Base-by-base conservation (phyloP, 2,888 invertebrate genomes). In the Drosophila acutilabella region DNA sequence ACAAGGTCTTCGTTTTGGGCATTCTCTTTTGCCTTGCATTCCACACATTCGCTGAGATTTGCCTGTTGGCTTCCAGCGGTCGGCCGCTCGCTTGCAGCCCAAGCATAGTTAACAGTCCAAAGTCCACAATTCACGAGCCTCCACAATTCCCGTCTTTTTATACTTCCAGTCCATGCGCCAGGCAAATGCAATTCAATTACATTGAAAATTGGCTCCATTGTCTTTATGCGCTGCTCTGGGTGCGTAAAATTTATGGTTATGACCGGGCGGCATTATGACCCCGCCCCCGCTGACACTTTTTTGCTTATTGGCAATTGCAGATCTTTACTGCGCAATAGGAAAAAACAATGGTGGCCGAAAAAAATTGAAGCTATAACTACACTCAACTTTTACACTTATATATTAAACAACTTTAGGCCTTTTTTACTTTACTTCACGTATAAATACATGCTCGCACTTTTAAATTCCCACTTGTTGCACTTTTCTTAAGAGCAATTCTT, bases 241-340 rank as follows among this genome's bases (percentile, higher is more conserved):
- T 85, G 85, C 85, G 85, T 85, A 80, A 80, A 87, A 87, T 84
- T 87, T 85, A 85, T 85, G 71, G 87, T 86, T 84, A 86, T 84
- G 86, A 77, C 64, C 62, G 57, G 20, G 23, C 62, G 71, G 69
- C 75, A 65, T 71, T 82, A 67, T 86, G 83, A 83, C 83, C 86
- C 81, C 83, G 83, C 66, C 73, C 71, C 83, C 83, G 81, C 66
- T 18, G 1, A 2, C 18, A 42, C 10, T 42, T 42, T 16, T 11
- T 42, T 42, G 18, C 18, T n/a, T 23, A 13, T 13, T 1, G 13
- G 13, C 23, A 23, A 23, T 5, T 4, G 23, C 23, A 26, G 26
- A 26, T 26, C 26, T 7, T 26, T 26, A 26, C 26, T 26, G 26
- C 26, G 26, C 26, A 26, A 26, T 26, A 26, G 26, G 5, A 26